Evolutionary conservation across 2,888 invertebrate genomes (phyloP), one percentile per base, ranked within the genome.

Genomic region (Macaria notata): DNA sequence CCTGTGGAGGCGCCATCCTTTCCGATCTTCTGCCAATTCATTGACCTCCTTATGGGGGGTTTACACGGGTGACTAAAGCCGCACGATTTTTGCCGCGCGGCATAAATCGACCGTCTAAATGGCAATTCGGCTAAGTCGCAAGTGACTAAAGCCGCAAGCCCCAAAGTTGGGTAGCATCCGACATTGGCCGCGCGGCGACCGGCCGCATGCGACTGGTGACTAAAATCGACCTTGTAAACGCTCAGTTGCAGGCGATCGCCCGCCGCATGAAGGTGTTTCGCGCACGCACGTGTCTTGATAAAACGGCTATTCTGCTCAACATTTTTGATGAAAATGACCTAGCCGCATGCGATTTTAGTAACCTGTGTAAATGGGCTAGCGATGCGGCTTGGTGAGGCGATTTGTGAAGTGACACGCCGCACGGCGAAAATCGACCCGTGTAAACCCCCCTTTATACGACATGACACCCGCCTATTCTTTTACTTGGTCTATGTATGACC

Each of bases 401-500:
- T 66, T 65, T 31, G 62, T 64, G 66, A 64, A 70, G 68, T 62
- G 64, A 68, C 62, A 63, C 44, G 70, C 69, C 72, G 72, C 70
- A 76, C 70, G 70, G 71, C 71, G 69, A 73, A 73, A 73, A 75
- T 73, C 72, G 73, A 72, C 71, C 71, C 72, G 67, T 71, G 70
- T 73, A 64, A 38, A 38, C 30, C 48, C 45, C 45, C 56, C 36
- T 19, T n/a, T n/a, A n/a, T n/a, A n/a, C n/a, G n/a, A n/a, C n/a
- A n/a, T n/a, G n/a, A n/a, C n/a, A n/a, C n/a, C n/a, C n/a, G n/a
- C n/a, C n/a, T n/a, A n/a, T n/a, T n/a, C n/a, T n/a, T n/a, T n/a
- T n/a, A n/a, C n/a, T n/a, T n/a, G n/a, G n/a, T n/a, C n/a, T n/a
- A n/a, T n/a, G n/a, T n/a, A n/a, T n/a, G n/a, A n/a, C n/a, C n/a